phyloP scores from a whole-genome alignment of 1,140 invertebrate species.

The Doryteuthis pealeii region DNA sequence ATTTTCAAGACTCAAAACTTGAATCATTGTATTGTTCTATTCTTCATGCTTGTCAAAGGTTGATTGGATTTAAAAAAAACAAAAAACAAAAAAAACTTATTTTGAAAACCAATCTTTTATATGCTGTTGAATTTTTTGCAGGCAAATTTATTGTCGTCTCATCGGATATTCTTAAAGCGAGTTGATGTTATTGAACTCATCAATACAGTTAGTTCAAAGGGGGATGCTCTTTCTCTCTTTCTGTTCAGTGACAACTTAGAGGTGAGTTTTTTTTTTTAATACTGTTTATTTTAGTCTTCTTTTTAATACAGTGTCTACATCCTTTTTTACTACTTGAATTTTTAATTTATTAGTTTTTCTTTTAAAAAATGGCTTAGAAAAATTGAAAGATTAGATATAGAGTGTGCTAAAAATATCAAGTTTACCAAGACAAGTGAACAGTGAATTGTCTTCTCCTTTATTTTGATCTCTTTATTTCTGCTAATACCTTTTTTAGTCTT shows the following conservation, averaged over 20 bases:
- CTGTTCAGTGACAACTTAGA: conserved; percentile 92
- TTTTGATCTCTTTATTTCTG: no score
- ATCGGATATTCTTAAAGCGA: conserved; percentile 81
- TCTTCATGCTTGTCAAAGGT: no score
- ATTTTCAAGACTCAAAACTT: no score
- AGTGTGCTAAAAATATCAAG: neutral
- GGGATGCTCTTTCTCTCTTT: conserved; percentile 85
- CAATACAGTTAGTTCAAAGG: conserved; percentile 81
- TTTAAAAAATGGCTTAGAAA: neutral
- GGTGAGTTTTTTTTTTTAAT: conserved; percentile 62
- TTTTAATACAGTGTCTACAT: neutral
- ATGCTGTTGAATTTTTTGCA: no score
- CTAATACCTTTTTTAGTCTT: no score
- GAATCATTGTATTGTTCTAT: no score
- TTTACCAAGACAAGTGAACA: no score
- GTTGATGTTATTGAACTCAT: conserved; percentile 88
- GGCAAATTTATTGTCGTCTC: conserved; percentile 86
- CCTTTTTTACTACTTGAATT: neutral
- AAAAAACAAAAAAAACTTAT: no score
- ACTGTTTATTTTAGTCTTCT: neutral
- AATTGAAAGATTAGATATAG: neutral
- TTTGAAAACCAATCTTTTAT: no score
- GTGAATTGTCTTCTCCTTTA: no score
- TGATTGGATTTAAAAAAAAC: no score
- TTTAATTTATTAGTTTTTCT: neutral